Evolutionary conservation across 1,140 invertebrate species (phyloP), one percentile per base, ranked within the genome.

Genomic region (Lucilia cuprina): DNA sequence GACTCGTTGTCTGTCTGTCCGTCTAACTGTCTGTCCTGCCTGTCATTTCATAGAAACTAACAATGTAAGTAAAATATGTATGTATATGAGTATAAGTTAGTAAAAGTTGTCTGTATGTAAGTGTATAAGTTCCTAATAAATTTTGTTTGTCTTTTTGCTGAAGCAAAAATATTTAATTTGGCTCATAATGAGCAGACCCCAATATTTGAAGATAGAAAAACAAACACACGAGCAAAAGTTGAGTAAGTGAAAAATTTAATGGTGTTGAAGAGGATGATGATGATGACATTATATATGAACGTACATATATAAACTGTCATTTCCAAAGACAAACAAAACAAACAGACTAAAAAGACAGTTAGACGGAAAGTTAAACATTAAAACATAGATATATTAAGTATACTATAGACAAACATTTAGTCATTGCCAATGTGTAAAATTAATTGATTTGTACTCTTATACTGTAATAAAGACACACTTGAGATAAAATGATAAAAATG

Each of bases 391-490:
- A 12, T 2, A 50, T 14, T 50, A 14, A 55, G 50, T 7, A 12
- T 30, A 30, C 1, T 30, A 10, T n/a, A n/a, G 55, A 60, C 55
- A 60, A 14, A 60, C 55, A n/a, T 60, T 17, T 17, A n/a, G 55
- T 60, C 55, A 60, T 60, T 60, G 55, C n/a, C 55, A 60, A 60
- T n/a, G 55, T 60, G 55, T 60, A 60, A 60, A 60, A 60, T 60
- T 60, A 60, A 60, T 60, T 60, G 55, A 60, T 60, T 60, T 60
- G 55, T 60, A 60, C 55, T 60, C 55, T 55, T 55, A n/a, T 60
- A 60, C 14, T 60, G 55, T 1, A n/a, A n/a, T 60, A 60, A 60
- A 17, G n/a, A 60, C n/a, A n/a, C 55, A 60, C 55, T 17, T 3
- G 2, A 41, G 55, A 60, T 60, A 0, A 60, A 14, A 60, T 17